Evolutionary conservation across 1,140 invertebrate species (phyloP).

Genomic region (Leptoteleia sp.): DNA sequence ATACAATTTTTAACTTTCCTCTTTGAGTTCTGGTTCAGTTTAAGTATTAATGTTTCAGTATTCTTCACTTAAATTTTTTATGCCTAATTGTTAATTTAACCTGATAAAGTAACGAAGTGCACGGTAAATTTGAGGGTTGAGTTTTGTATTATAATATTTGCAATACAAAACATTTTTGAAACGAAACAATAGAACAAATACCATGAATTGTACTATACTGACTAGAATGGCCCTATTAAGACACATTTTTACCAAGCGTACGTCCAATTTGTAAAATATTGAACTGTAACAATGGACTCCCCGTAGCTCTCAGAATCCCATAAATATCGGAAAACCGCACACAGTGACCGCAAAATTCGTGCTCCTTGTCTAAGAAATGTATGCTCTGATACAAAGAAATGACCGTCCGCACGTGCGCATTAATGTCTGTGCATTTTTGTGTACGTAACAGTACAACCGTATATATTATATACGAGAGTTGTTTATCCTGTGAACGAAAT

Average conservation of each 20-base stretch:
- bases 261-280: constrained; percentile 73
- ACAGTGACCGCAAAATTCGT: constrained; percentile 68
- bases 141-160: too few species aligned
- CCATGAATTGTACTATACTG: constrained; percentile 6
- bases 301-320: constrained; percentile 54
- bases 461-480: constrained; percentile 51
- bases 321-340: constrained; percentile 71
- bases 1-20: too few species aligned
- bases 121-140: too few species aligned
- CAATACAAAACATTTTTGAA: too few species aligned
- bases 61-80: too few species aligned
- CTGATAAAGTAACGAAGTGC: too few species aligned
- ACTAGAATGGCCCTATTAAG: constrained; percentile 59
- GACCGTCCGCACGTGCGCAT: constrained; percentile 47
- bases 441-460: constrained; percentile 29
- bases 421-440: constrained; percentile 40
- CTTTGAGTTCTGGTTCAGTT: too few species aligned
- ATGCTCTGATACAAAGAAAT: constrained; percentile 37
- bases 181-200: constrained; percentile 9
- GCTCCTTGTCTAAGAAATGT: constrained; percentile 20
- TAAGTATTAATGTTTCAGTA: too few species aligned
- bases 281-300: constrained; percentile 31
- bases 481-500: constrained; percentile 57
- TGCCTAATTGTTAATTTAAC: too few species aligned
- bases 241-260: constrained; percentile 64